Base-by-base conservation (phyloP, 2,888 invertebrate genomes). In the Muschampia plurimacula region DNA sequence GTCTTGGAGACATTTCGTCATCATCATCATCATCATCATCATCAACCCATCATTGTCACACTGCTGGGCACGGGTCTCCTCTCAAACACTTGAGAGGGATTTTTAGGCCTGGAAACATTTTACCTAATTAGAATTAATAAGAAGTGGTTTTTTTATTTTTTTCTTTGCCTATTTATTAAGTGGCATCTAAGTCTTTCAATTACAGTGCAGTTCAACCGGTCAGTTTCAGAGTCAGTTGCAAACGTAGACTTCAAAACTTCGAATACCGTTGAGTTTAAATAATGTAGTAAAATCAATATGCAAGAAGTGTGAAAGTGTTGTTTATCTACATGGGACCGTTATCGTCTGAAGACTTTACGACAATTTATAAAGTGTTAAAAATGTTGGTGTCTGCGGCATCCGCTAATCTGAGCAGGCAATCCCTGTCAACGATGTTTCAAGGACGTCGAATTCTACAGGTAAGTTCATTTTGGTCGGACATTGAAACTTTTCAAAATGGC, bases 401-500 rank as follows among this genome's bases (percentile, higher is more conserved):
- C 60, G 83, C 86, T 52, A 89, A 85, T 76, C 78, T 90, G 75
- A 85, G 85, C 62, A 85, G 86, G 59, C 86, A 89, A 74, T 85
- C 93, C 13, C 75, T 92, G 79, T 87, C 92, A 5, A 86, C 88
- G 46, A 89, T 91, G 83, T 90, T 92, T 79, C 86, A 91, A 79
- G 89, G 87, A 77, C 84, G 87, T 12, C 71, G 71, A 10, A 67
- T 71, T 5, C 66, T 67, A n/a, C 52, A 66, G 66, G 71, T 71
- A 36, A 71, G 70, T 66, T 66, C 9, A 55, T 32, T 28, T 28
- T 2, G 28, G 2, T 28, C 28, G 28, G 32, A 32, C 32, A 32
- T 32, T 32, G 32, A 32, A 2, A 32, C 32, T 32, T 32, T 32
- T 32, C 32, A 32, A 32, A 3, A 32, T 32, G 32, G 3, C 32